Evolutionary conservation across 1,140 invertebrate genomes (phyloP), one percentile per base, ranked within the genome.

Genomic region (Drosophila kepulauana): DNA sequence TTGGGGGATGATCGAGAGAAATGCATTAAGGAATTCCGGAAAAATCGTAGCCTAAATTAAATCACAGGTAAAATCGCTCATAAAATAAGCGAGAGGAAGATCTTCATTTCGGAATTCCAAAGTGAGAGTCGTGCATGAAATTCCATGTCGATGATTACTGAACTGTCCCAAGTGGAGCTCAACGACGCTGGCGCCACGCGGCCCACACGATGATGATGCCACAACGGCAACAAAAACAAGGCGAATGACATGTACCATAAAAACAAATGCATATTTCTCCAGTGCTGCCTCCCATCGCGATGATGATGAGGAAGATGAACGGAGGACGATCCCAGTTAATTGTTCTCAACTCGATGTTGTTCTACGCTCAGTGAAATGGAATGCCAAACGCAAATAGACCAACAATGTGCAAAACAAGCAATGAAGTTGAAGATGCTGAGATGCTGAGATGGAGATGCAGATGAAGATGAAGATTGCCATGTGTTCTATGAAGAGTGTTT

Each of bases 351-450:
- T 72, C 11, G 35, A 5, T 25, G 20, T 25, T 25, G 20, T 25
- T 25, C 20, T 3, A 25, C 7, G 43, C 64, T 68, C 62, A 73
- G 79, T 51, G 71, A 87, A 86, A 84, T 88, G 84, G 84, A 87
- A 87, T 87, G 84, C 84, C 68, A 82, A 87, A 87, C 70, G 65
- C 84, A 87, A 87, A 87, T 88, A 87, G 84, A 54, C 46, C 77
- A 87, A 80, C 85, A 87, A 87, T 87, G 72, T 87, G 84, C 84
- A 87, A 87, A 81, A 69, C 67, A 84, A 87, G 84, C 82, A 78
- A 87, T 43, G 52, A 5, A 8, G 28, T 10, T 41, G 52, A 28
- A 56, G 45, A 13, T 13, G 30, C 30, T 5, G 30, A 33, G 51
- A 54, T 54, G 5, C n/a, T 25, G 20, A 33, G 30, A 33, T 33